These are phyloP conservation scores for Cebus imitator DNA, from an alignment of 2,113 vertebrate genomes.

Conservation along the genomic window DNA sequence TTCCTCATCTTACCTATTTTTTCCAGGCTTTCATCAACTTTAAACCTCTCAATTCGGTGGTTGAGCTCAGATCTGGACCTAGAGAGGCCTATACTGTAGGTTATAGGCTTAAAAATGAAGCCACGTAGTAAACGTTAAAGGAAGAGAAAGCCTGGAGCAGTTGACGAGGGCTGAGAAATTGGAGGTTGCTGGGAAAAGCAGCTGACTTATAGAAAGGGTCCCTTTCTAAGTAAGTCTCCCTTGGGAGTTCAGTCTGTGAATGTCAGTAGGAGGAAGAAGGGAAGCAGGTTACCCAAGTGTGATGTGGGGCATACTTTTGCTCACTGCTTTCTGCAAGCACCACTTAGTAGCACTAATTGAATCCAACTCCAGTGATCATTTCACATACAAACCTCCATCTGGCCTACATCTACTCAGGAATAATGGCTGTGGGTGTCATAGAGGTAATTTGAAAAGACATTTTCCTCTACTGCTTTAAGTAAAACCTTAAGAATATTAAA, in stretches of 20 bases:
- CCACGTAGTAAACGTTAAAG: background rate
- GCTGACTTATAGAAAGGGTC: background rate
- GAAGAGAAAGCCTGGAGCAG: background rate
- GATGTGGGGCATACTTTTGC: background rate
- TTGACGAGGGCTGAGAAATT: background rate
- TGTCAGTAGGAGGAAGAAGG: background rate
- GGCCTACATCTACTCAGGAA: background rate
- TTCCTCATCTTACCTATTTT: background rate
- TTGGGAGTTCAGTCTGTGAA: background rate
- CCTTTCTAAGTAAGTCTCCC: background rate
- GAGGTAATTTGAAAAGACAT: conserved; percentile 58
- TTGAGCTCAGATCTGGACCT: background rate
- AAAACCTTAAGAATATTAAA: conserved; percentile 19
- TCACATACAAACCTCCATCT: background rate
- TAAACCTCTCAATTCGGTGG: background rate
- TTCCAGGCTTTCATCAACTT: background rate
- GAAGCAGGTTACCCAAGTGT: background rate
- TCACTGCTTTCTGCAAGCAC: conserved; percentile 8
- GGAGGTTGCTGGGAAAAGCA: background rate
- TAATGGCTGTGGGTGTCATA: conserved; percentile 45
- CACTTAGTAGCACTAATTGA: conserved; percentile 39
- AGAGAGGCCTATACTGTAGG: background rate
- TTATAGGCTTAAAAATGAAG: conserved; percentile 39
- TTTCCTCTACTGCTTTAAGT: conserved; percentile 55
- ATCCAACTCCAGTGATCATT: conserved; percentile 2